Base-by-base conservation (phyloP, 2,113 vertebrate species). In the Paraplagusia blochii region DNA sequence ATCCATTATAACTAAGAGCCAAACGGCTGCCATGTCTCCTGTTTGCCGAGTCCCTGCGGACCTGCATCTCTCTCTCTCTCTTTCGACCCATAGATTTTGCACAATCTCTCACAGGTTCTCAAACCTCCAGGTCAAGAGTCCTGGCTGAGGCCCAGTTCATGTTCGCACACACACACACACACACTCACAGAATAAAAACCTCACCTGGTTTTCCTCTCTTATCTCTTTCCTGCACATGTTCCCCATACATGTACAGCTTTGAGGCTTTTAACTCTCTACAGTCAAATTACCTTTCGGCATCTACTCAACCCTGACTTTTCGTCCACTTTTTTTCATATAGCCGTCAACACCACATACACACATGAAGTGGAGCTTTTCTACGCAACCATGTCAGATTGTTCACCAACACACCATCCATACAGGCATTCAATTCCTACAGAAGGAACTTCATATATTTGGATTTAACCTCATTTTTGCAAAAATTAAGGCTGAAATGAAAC, bases 211-310 rank as follows among this genome's bases (percentile, higher is more conserved):
- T 69, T 65, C 69, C 64, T 58, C 69, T 73, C 83, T 91, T 90
- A 91, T 91, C 90, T 89, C 62, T 72, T 74, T 56, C 68, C 81
- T 44, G 84, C 89, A 91, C 89, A 90, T 88, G 88, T 84, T 85
- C 61, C 77, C 77, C 77, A 81, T 79, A 86, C 50, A 79, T 89
- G 87, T 86, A 81, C 76, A 80, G 86, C 79, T 87, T 85, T 52
- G 57, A 82, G 75, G 79, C 78, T 83, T 86, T 83, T 84, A 81
- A 81, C 84, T 77, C 77, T 69, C 46, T 62, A 82, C 78, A 83
- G 81, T 79, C 70, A 83, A 83, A 88, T 86, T 85, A 83, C 84
- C 79, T 87, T 82, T 83, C 76, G 72, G 59, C 83, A 69, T 69
- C 77, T 77, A 84, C 77, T 76, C 82, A 85, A 56, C 87, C 89